These are phyloP conservation scores for Sycophila texana DNA, from an alignment of 2,888 invertebrate species.

Conservation along the genomic window DNA sequence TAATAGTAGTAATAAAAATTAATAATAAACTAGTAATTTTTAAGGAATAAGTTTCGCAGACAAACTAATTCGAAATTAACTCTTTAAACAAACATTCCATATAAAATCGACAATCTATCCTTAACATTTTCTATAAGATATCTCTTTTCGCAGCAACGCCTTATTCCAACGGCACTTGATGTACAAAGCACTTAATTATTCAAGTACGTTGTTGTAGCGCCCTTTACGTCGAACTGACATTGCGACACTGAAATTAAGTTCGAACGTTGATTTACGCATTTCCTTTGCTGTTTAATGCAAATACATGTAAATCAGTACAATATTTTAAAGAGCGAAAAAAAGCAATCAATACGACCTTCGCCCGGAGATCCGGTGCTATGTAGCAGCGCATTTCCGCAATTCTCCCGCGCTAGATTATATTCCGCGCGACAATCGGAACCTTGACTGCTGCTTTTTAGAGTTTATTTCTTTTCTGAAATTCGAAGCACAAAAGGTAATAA, in stretches of 20 bases:
- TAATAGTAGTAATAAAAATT: no score
- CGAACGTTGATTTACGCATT: background rate
- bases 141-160: no score
- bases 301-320: background rate
- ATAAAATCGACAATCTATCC: no score
- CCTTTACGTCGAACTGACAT: background rate
- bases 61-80: no score
- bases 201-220: background rate
- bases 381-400: slow-evolving; percentile 9
- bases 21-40: no score
- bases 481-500: no score
- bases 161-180: no score
- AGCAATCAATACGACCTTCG: background rate
- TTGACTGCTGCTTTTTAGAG: slow-evolving; percentile 3
- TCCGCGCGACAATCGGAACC: slow-evolving; percentile 1
- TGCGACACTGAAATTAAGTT: background rate
- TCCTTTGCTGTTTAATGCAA: background rate
- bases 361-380: background rate
- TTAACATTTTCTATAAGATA: no score
- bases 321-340: slow-evolving; percentile 5
- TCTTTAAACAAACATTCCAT: no score
- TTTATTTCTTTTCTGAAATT: background rate
- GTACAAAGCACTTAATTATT: no score
- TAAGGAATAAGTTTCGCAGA: no score
- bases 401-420: background rate